phyloP scores from a whole-genome alignment of 2,888 invertebrate genomes.

The Papilio gigon region DNA sequence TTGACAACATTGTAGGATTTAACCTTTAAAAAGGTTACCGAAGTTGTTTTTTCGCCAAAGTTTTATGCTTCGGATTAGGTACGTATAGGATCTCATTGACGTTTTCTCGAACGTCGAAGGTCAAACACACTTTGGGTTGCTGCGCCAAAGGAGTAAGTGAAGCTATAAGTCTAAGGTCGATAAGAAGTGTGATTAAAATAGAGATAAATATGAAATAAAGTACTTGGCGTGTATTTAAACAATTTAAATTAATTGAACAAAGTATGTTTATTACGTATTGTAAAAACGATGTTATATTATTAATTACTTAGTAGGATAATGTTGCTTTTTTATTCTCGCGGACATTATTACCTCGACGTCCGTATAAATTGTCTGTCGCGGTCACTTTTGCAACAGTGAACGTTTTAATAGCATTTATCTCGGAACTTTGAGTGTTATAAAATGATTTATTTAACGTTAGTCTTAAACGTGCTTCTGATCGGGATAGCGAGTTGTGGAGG shows the following conservation, averaged over 20 bases:
- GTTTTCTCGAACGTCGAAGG: no score
- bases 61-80: no score
- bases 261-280: not conserved
- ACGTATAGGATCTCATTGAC: no score
- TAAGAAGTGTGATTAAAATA: no score
- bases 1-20: no score
- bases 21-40: no score
- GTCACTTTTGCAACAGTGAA: slow-evolving; percentile 18
- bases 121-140: no score
- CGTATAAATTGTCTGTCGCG: slow-evolving; percentile 27
- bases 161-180: no score
- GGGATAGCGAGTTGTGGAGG: slow-evolving; percentile 27
- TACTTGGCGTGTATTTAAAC: not conserved
- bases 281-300: not conserved
- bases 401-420: slow-evolving; percentile 11
- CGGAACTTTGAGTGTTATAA: slow-evolving; percentile 9
- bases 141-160: no score
- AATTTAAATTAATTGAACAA: not conserved
- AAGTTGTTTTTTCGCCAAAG: no score
- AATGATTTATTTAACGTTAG: slow-evolving; percentile 22
- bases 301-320: not conserved
- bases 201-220: no score
- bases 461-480: slow-evolving; percentile 11
- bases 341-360: not conserved
- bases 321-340: slow-evolving; percentile 4